These are phyloP conservation scores for Agapostemon virescens DNA, from an alignment of 2,888 invertebrate genomes.

Conservation along the genomic window DNA sequence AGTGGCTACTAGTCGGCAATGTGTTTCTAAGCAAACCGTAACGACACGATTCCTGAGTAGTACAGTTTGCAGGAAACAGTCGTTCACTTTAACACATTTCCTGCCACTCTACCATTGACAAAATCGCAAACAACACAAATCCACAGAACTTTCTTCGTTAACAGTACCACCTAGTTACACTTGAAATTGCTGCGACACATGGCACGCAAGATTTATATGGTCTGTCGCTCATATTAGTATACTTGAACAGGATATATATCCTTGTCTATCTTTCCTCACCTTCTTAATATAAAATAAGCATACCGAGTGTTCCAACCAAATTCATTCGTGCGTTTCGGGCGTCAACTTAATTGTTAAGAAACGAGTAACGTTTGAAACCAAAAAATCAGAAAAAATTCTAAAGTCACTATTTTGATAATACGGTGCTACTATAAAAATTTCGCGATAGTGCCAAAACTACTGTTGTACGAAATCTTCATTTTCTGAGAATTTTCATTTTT, in stretches of 20 bases:
- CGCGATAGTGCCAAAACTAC: too few relatives aligned
- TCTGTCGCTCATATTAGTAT: neutral
- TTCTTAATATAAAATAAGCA: too few relatives aligned
- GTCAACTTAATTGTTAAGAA: too few relatives aligned
- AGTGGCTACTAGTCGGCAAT: slow-evolving; percentile 57
- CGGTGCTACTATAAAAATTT: too few relatives aligned
- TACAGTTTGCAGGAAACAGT: slow-evolving; percentile 56
- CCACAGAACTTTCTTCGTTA: slow-evolving; percentile 37
- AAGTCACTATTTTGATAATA: too few relatives aligned
- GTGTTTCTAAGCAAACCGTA: slow-evolving; percentile 54
- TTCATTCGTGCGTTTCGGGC: too few relatives aligned
- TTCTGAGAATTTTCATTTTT: too few relatives aligned
- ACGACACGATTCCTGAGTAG: slow-evolving; percentile 51
- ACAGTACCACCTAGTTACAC: slow-evolving; percentile 5
- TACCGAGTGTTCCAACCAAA: too few relatives aligned
- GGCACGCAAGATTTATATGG: neutral
- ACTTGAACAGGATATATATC: neutral
- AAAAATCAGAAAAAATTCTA: too few relatives aligned
- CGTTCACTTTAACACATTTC: slow-evolving; percentile 58
- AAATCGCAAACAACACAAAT: slow-evolving; percentile 38
- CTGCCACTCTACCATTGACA: slow-evolving; percentile 35
- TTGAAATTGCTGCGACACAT: slow-evolving; percentile 21
- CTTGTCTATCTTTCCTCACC: too few relatives aligned
- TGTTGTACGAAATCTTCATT: too few relatives aligned
- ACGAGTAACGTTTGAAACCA: too few relatives aligned